Evolutionary conservation across 2,113 vertebrate species (phyloP).

Genomic region (Hippolais icterina): DNA sequence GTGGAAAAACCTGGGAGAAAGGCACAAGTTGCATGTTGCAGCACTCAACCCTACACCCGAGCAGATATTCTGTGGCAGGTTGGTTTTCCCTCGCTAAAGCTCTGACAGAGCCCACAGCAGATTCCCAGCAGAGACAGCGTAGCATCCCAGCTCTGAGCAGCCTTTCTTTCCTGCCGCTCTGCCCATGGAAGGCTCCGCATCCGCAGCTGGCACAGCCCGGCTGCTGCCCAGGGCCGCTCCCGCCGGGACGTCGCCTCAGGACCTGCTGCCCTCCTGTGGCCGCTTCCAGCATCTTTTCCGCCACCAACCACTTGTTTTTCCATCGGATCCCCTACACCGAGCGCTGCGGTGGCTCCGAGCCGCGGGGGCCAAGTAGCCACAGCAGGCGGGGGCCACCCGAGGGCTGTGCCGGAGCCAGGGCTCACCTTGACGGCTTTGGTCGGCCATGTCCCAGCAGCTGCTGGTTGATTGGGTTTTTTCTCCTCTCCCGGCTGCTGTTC

Average conservation of each 20-base stretch:
- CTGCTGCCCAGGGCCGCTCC: background rate
- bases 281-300: background rate
- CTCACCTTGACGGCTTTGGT: background rate
- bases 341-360: background rate
- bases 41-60: background rate
- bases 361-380: too few relatives aligned
- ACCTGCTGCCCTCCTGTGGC: background rate
- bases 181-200: background rate
- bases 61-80: rapidly evolving
- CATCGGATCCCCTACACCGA: rapidly evolving
- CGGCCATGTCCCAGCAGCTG: background rate
- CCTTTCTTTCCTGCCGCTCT: too few relatives aligned
- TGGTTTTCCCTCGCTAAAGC: background rate
- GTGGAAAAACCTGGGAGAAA: background rate
- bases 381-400: rapidly evolving
- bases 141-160: rapidly evolving
- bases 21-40: rapidly evolving
- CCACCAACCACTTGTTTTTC: background rate
- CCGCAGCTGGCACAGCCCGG: background rate
- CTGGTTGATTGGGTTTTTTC: background rate
- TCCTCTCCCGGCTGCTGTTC: background rate
- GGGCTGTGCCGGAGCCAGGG: background rate
- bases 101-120: rapidly evolving
- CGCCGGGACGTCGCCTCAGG: background rate
- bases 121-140: rapidly evolving